phyloP scores from a whole-genome alignment of 2,797 vertebrate species.

The Loris lydekkerianus region DNA sequence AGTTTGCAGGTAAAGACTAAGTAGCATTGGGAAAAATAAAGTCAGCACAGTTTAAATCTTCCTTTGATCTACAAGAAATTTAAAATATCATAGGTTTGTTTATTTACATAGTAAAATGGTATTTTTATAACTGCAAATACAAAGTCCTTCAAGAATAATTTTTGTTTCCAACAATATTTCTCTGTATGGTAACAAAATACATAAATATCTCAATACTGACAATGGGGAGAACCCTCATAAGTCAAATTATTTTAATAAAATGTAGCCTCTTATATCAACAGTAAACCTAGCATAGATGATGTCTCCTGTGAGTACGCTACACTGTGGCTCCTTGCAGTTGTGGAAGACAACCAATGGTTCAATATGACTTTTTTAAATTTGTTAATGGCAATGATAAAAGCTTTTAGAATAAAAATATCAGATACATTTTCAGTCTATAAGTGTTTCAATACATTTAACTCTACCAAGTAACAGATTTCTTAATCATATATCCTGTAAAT shows the following conservation, averaged over 20 bases:
- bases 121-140: neutral
- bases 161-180: neutral
- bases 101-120: neutral
- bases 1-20: neutral
- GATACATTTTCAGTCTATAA: neutral
- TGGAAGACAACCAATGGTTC: neutral
- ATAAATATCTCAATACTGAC: neutral
- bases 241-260: neutral
- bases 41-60: neutral
- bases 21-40: neutral
- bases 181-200: neutral
- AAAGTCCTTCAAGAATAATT: neutral
- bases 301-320: neutral
- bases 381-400: neutral
- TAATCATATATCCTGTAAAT: neutral
- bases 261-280: neutral
- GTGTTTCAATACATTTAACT: slow-evolving; percentile 12
- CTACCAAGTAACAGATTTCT: slow-evolving; percentile 1
- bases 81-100: neutral
- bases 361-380: neutral
- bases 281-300: neutral
- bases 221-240: neutral
- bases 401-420: slow-evolving; percentile 15
- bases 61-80: neutral
- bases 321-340: neutral